Evolutionary conservation across 2,888 invertebrate species (phyloP).

Genomic region (Andrena praecox): DNA sequence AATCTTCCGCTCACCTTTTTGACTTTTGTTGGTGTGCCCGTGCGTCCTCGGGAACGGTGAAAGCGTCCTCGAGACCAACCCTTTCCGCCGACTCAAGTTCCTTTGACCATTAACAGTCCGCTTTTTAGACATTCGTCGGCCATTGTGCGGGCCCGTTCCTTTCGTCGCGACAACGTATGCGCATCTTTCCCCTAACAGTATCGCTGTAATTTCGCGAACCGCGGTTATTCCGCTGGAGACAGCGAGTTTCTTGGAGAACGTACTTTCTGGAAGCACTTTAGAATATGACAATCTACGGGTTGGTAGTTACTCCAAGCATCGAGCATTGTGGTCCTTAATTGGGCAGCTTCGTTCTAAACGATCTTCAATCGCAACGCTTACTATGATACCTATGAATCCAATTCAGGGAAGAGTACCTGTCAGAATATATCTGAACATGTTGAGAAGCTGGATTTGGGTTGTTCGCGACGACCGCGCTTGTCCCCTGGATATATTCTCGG

Average conservation of each 20-base stretch:
- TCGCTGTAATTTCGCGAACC: constrained; percentile 74
- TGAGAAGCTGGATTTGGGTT: too few relatives aligned
- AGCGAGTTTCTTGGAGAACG: not conserved
- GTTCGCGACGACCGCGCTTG: too few relatives aligned
- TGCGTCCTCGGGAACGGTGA: constrained; percentile 47
- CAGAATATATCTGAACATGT: too few relatives aligned
- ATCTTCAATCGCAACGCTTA: too few relatives aligned
- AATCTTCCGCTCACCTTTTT: constrained; percentile 50
- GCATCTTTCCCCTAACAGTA: constrained; percentile 71
- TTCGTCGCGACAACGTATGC: constrained; percentile 39
- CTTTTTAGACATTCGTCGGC: constrained; percentile 45
- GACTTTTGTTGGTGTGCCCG: constrained; percentile 54
- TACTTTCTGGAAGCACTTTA: not conserved
- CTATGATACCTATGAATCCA: too few relatives aligned
- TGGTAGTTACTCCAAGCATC: too few relatives aligned
- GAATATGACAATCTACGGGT: too few relatives aligned
- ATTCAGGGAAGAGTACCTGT: too few relatives aligned
- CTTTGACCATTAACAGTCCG: constrained; percentile 47
- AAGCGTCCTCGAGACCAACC: constrained; percentile 50
- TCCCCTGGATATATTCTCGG: too few relatives aligned
- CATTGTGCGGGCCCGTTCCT: constrained; percentile 38
- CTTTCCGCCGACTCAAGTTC: constrained; percentile 19
- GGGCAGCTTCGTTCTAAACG: too few relatives aligned
- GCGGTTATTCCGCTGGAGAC: constrained; percentile 20
- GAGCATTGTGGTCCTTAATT: too few relatives aligned